Percentiles rank a stretch among this genome's conserved stretches.
These are phyloP conservation scores for Xenopus petersii DNA, from an alignment of 2,797 vertebrate species.

Conservation along the genomic window DNA sequence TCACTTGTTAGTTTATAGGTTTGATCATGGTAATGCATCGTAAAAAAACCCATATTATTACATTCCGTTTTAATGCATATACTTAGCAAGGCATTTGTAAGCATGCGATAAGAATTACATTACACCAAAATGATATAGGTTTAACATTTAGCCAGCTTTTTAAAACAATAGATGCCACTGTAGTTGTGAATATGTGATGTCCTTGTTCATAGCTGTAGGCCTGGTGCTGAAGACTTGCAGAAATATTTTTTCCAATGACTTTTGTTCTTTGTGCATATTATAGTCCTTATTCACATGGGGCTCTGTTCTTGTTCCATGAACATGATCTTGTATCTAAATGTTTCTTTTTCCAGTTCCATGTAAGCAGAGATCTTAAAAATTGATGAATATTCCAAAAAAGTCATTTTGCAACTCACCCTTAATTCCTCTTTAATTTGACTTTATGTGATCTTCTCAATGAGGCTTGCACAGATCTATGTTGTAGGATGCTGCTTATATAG, in stretches of 20 bases:
- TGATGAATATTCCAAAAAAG: no score
- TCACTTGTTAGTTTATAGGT: no score
- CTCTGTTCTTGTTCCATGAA: neutral
- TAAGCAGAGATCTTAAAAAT: no score
- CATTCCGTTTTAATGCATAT: no score
- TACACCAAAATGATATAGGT: neutral
- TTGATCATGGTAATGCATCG: no score
- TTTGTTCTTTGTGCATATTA: neutral
- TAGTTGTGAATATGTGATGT: neutral
- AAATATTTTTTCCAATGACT: neutral
- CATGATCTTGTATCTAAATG: no score
- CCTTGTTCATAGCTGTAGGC: neutral
- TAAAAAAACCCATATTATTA: no score
- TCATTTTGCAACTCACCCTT: neutral
- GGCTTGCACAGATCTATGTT: neutral
- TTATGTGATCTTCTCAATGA: neutral
- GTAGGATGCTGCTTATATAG: neutral
- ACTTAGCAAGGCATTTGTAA: neutral
- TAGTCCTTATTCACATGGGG: neutral
- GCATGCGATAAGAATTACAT: neutral
- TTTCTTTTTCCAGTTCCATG: no score
- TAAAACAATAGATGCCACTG: neutral
- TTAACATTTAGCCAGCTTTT: neutral
- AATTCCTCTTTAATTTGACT: no score
- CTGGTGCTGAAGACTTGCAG: neutral